Conservation (phyloP, 2,113 vertebrate genomes). For the Platichthys flesus region DNA sequence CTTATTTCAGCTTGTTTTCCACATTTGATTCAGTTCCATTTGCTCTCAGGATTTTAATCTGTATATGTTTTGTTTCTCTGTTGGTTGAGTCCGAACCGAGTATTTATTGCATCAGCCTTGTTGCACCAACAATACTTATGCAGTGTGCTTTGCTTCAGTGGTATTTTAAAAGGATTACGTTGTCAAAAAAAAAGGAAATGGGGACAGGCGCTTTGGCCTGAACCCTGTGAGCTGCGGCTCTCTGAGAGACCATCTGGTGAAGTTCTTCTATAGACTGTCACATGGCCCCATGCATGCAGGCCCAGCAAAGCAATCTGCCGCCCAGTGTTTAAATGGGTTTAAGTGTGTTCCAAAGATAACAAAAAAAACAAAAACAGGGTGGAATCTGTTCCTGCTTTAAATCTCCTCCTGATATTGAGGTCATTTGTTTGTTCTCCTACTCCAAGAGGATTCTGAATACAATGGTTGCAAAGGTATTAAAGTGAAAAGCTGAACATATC, state of each 20-base stretch:
- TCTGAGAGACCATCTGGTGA: conserved; percentile 77
- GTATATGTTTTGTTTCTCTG: neutral
- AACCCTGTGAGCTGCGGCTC: conserved; percentile 42
- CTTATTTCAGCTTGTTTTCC: neutral
- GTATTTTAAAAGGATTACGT: conserved; percentile 69
- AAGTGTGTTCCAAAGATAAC: conserved; percentile 22
- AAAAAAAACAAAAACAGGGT: neutral
- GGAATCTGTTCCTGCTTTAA: conserved; percentile 20
- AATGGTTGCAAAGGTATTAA: neutral
- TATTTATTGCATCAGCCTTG: conserved; percentile 30
- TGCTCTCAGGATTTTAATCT: conserved; percentile 6
- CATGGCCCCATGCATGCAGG: conserved; percentile 36
- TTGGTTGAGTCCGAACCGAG: conserved; percentile 3
- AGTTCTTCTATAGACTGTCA: conserved; percentile 58
- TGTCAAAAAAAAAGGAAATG: conserved; percentile 50
- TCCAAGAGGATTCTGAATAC: neutral
- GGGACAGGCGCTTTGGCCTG: conserved; percentile 56
- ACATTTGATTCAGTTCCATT: neutral
- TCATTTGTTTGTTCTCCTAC: conserved; percentile 18
- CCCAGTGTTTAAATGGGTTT: conserved; percentile 45
- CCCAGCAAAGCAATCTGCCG: conserved; percentile 56
- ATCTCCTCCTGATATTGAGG: conserved; percentile 28
- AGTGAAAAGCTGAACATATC: neutral
- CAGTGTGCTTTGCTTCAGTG: conserved; percentile 16
- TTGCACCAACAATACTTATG: conserved; percentile 39